Conservation (phyloP, 2,113 vertebrate genomes). For the Acinonyx jubatus region DNA sequence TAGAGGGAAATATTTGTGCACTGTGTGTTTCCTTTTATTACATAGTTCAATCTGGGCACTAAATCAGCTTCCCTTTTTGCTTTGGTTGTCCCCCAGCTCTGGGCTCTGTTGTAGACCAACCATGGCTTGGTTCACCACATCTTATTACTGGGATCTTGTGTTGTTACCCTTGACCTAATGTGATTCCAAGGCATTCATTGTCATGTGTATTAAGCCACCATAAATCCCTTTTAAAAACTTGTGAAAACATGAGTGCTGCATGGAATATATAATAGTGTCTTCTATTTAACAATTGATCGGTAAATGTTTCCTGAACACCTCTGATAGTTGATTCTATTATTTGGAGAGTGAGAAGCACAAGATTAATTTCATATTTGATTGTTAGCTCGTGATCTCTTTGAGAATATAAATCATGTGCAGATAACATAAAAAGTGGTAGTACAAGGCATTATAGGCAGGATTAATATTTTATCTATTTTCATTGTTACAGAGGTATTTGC, state of each 20-base stretch:
- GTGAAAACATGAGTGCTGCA: background rate
- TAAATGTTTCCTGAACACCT: background rate
- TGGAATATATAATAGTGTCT: background rate
- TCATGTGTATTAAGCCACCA: background rate
- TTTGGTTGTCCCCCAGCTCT: background rate
- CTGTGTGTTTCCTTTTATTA: background rate
- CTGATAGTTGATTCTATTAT: slow-evolving; percentile 23
- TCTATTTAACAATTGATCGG: background rate
- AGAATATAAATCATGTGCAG: slow-evolving; percentile 11
- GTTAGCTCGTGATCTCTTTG: slow-evolving; percentile 6
- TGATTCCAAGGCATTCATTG: background rate
- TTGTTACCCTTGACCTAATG: background rate
- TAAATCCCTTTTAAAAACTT: background rate
- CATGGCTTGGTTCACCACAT: background rate
- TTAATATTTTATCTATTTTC: slow-evolving; percentile 36
- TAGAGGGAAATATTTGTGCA: background rate
- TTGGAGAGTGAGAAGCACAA: background rate
- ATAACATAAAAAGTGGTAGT: background rate
- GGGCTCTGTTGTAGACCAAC: background rate
- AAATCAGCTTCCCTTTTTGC: background rate
- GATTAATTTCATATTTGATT: slow-evolving; percentile 3
- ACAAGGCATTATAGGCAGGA: background rate
- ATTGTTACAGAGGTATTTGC: background rate
- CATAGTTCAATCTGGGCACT: background rate
- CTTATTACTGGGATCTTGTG: background rate